phyloP scores from a whole-genome alignment of 1,140 invertebrate genomes.

The Zaprionus ghesquierei region DNA sequence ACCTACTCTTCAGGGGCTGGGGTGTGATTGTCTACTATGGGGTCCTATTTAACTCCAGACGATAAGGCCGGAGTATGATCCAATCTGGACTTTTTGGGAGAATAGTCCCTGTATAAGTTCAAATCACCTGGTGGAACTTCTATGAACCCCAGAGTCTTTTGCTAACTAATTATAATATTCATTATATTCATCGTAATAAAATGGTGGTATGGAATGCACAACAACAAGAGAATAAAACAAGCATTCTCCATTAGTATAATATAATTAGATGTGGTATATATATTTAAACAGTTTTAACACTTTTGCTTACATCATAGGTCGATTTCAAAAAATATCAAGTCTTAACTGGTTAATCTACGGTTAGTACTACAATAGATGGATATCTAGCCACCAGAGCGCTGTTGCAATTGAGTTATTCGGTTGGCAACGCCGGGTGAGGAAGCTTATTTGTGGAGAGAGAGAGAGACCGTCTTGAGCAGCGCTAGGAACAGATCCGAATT shows the following conservation, averaged over 20 bases:
- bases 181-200: no score
- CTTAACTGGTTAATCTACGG: conserved; percentile 48
- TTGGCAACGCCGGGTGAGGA: conserved; percentile 51
- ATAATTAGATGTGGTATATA: conserved; percentile 39
- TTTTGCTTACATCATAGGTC: conserved; percentile 50
- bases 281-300: conserved; percentile 70
- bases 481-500: conserved; percentile 13
- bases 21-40: conserved; percentile 84
- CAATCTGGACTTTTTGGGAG: conserved; percentile 86
- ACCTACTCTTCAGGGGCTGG: conserved; percentile 86
- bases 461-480: conserved; percentile 63
- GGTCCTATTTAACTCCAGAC: conserved; percentile 84
- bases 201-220: no score
- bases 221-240: no score
- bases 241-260: conserved; percentile 30
- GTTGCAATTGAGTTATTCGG: not conserved
- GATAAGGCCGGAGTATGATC: conserved; percentile 85
- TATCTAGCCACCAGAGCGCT: conserved; percentile 36
- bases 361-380: not conserved
- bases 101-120: no score
- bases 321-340: conserved; percentile 56
- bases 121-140: no score
- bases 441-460: conserved; percentile 19
- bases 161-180: no score
- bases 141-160: no score